Evolutionary conservation across 1,140 invertebrate genomes (phyloP), one percentile per base, ranked within the genome.

Genomic region (Neodiprion lecontei): DNA sequence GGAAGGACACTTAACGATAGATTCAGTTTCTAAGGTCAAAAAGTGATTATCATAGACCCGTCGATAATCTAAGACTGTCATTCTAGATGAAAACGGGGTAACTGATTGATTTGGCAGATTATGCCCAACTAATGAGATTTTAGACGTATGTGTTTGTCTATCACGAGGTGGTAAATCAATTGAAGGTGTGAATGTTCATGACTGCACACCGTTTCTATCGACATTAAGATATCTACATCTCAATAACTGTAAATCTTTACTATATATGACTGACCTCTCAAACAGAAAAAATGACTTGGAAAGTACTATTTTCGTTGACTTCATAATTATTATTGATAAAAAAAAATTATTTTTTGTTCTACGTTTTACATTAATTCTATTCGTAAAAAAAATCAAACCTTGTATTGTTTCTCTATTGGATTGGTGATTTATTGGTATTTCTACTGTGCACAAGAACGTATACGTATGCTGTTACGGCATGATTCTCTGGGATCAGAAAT

Each of bases 1-100:
- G 80, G 81, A 10, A 81, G 86, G 78, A 88, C 87, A 2, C 85
- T 88, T n/a, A 88, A 88, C 50, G 87, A 88, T 77, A 82, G 87
- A 81, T 88, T 88, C 77, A 88, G 85, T 67, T 82, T 81, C 70
- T 85, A 79, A 86, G 23, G 48, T 14, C 65, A 11, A 17, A 70
- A 72, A 79, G 70, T 69, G 47, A 70, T 74, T 73, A 40, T 40
- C 28, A 69, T 48, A 79, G 75, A 76, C 79, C 68, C 74, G 79
- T 76, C 75, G 72, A 76, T 75, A 77, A 75, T 69, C 69, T 73
- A 81, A 81, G 79, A 80, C 78, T 82, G 80, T 74, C 9, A 70
- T 49, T 14, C n/a, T 61, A 14, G 11, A 8, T 17, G n/a, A 61
- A 40, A 40, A 61, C 9, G n/a, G 5, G 3, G n/a, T 14, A 17